Percentiles rank a stretch among this genome's conserved stretches.
Conservation (phyloP, 2,113 vertebrate genomes). For the Delphinus delphis region DNA sequence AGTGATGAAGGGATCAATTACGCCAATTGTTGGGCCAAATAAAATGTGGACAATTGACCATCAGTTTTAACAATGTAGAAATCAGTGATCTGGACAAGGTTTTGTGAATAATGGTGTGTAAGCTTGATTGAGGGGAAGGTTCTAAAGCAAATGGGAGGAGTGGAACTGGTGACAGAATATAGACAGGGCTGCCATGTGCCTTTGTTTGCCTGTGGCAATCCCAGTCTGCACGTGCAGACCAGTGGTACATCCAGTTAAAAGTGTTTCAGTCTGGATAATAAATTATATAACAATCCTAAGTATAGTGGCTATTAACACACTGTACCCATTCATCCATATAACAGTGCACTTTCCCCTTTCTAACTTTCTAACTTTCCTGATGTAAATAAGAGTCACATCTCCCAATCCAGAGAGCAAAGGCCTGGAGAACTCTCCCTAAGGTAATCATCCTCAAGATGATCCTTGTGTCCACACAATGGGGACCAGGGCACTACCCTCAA, state of each 20-base stretch:
- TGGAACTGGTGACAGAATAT: background rate
- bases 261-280: background rate
- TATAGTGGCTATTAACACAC: background rate
- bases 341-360: background rate
- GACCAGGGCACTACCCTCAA: background rate
- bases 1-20: background rate
- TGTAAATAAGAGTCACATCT: background rate
- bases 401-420: background rate
- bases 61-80: background rate
- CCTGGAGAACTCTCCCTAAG: background rate
- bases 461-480: background rate
- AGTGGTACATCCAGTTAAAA: background rate
- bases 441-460: background rate
- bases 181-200: background rate
- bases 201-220: background rate
- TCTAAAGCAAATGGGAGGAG: background rate
- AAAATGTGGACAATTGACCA: background rate
- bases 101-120: background rate
- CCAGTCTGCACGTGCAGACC: background rate
- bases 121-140: background rate
- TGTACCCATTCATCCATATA: background rate
- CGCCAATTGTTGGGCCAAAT: background rate
- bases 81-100: background rate
- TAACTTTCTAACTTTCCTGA: background rate
- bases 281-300: background rate